Evolutionary conservation across 2,113 vertebrate genomes (phyloP), one percentile per base, ranked within the genome.

Genomic region (Labrus mixtus): DNA sequence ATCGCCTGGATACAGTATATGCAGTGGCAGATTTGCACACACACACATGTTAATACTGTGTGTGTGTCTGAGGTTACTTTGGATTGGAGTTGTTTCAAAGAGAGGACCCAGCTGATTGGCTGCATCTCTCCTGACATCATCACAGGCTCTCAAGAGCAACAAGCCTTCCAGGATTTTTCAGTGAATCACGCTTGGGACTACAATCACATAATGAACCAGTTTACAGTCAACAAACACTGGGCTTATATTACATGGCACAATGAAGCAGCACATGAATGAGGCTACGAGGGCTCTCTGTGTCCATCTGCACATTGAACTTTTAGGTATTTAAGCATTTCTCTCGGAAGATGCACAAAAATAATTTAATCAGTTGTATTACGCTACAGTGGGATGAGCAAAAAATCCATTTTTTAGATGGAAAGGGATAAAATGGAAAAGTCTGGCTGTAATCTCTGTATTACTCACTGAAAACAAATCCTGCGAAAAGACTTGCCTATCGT

Each of bases 141-240:
- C 11, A 0, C 39, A 51, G 69, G 63, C 80, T 63, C 60, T 39
- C 22, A 64, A 59, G 66, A 51, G 54, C 80, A 67, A 68, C 29
- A 65, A 58, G 76, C 82, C 70, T 1, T 66, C 78, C 88, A 88
- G 78, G 65, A 57, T 76, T 68, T 70, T 81, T 76, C 77, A 37
- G 68, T 87, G 86, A 89, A 77, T 91, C 53, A 84, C 12, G 0
- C 48, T 77, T 54, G 59, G 59, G 58, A 80, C 73, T 79, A 57
- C 70, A 57, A 51, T 86, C 78, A 82, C 68, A 75, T 33, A 71
- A 50, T 64, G 82, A 70, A 73, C 79, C 83, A 76, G 72, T 82
- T 75, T 77, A 58, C 51, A 67, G 11, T 74, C 83, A 76, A 82
- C 83, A 88, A 84, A 89, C 78, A 46, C 63, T 83, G 62, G 73